These are phyloP conservation scores for Pinctada fucata DNA, from an alignment of 2,888 invertebrate species.

Conservation along the genomic window DNA sequence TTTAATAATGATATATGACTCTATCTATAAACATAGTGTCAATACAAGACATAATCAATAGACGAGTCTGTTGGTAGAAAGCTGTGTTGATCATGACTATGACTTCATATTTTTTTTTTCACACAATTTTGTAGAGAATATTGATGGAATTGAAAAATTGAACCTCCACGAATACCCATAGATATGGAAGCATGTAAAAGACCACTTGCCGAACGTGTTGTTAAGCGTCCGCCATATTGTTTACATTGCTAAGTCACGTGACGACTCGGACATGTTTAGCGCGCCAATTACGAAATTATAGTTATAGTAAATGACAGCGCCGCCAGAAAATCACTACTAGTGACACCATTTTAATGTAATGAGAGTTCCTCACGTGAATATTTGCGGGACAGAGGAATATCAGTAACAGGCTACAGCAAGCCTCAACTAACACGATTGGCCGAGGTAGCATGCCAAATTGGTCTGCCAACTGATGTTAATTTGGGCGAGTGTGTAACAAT, in stretches of 20 bases:
- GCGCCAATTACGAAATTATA: neutral
- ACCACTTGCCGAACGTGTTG: constrained; percentile 1
- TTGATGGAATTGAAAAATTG: no score
- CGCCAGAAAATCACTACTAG: neutral
- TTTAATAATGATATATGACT: no score
- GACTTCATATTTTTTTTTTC: no score
- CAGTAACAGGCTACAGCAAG: neutral
- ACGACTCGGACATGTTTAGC: neutral
- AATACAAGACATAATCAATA: no score
- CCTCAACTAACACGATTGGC: neutral
- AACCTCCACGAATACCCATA: no score
- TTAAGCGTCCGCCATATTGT: constrained; percentile 4
- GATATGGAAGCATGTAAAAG: neutral
- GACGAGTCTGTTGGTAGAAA: no score
- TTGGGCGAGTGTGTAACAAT: neutral
- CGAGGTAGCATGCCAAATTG: neutral
- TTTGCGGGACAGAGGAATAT: neutral
- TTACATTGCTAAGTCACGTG: neutral
- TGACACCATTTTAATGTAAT: neutral
- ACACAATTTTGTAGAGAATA: no score
- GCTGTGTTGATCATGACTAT: no score
- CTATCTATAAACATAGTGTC: no score
- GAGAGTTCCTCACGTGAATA: neutral
- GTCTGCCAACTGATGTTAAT: neutral
- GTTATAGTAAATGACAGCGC: neutral